Base-by-base conservation (phyloP, 2,113 vertebrate species). In the Nothoprocta perdicaria region DNA sequence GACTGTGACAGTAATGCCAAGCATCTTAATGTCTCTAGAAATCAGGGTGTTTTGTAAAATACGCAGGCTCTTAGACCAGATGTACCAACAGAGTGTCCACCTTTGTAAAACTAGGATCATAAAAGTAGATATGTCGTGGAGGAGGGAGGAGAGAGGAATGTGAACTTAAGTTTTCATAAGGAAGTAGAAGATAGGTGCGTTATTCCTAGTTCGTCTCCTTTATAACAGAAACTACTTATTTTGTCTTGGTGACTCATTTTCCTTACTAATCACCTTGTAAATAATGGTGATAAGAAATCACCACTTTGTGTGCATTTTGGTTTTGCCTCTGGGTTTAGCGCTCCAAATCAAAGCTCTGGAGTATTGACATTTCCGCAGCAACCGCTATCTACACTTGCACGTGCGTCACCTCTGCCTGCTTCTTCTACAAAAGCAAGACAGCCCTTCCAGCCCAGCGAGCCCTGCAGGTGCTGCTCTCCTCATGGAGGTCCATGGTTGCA, bases 251-350 rank as follows among this genome's bases (percentile, higher is more conserved):
- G 83, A 84, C 52, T 84, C 66, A 31, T 3, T 12, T 29, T 41
- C 57, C 22, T 72, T 90, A 60, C 33, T 61, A 53, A 90, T 46
- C 52, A 27, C n/a, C 68, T 55, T 38, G 41, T 78, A 63, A 92
- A 75, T 46, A 29, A 31, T 0, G 14, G 43, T 80, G 60, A 57
- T 63, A 29, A 90, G 76, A 46, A 80, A 79, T 48, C 1, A 2
- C 17, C 0, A 0, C 53, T 90, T 79, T 17, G 22, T 63, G 18
- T 0, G 0, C 14, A 19, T 66, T 75, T 81, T 0, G 2, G 7
- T 75, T 88, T 86, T 67, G 21, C 60, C 86, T 61, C 61, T 53
- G 65, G 12, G 10, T 68, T 88, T 84, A 35, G 8, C 7, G 21
- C 26, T 53, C 6, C 33, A 52, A 35, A 58, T 10, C 21, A 68